Conservation (phyloP, 2,113 vertebrate genomes). For the Oryctolagus cuniculus region mOryCun1.1 NC_091441.1:61030501-61031000, state of each 20-base stretch:
- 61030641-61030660: neutral
- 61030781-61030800: neutral
- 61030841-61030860: neutral
- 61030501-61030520: neutral
- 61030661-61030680: neutral
- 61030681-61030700: conserved; percentile 3
- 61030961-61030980: neutral
- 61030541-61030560: too few relatives aligned
- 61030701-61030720: neutral
- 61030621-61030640: neutral
- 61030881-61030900: neutral
- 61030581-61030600: neutral
- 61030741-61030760: neutral
- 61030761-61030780: neutral
- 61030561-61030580: too few relatives aligned
- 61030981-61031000: neutral
- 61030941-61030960: neutral
- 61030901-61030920: neutral
- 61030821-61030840: neutral
- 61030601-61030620: neutral
- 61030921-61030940: neutral
- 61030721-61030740: neutral
- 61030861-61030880: neutral
- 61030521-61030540: neutral
- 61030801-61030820: neutral